Evolutionary conservation across 2,113 vertebrate species (phyloP), one percentile per base, ranked within the genome.

Genomic region (Apeltes quadracus): DNA sequence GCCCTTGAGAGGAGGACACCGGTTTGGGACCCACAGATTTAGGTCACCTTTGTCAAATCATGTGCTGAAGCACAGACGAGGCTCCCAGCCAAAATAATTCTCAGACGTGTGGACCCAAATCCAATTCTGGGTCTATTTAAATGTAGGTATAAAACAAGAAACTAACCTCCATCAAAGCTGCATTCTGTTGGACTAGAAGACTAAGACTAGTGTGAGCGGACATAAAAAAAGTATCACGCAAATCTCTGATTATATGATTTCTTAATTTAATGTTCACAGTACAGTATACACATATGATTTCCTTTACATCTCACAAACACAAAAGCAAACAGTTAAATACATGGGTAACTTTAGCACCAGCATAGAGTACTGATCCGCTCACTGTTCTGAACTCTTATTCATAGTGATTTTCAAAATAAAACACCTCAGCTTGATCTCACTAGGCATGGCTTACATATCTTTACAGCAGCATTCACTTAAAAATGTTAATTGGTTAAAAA

Each of bases 251-350:
- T 76, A 68, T 48, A 84, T 59, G 53, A 76, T 74, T 88, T 78
- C 65, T 87, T 84, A 69, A 84, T 92, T 92, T 90, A 91, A 92
- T 92, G 85, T 68, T 84, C 85, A 90, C 90, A 79, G 81, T 79
- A 91, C 85, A 82, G 64, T 84, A 78, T 86, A 90, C 88, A 87
- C 84, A 72, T 82, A 72, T 61, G 79, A 83, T 81, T 84, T 83
- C 77, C 69, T 90, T 87, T 84, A 90, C 87, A 84, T 85, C 76
- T 87, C 91, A 92, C 92, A 80, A 84, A 91, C 88, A 92, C 92
- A 87, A 88, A 93, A 90, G 87, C 90, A 89, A 90, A 91, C 87
- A 87, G 72, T 75, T 87, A 80, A 90, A 90, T 86, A 92, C 90
- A 74, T 80, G 55, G 77, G 82, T 81, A 85, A 91, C 69, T 85